Evolutionary conservation across 92 coral and sea anemone genomes (phyloP).

Genomic region (Porites evermanni): DNA sequence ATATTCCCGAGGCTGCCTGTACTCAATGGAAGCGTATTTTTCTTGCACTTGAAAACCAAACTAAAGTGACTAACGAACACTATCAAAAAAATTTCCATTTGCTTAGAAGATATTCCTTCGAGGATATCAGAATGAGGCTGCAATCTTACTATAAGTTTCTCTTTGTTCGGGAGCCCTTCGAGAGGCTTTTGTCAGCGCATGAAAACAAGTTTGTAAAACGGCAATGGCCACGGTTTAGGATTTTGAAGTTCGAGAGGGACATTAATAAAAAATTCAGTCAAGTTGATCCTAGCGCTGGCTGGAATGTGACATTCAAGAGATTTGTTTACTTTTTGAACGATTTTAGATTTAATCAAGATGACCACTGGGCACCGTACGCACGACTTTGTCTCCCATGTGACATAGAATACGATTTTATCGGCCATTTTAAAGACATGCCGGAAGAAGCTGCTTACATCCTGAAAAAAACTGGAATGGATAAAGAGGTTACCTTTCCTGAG

Average conservation of each 20-base stretch:
- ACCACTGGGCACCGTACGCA: slow-evolving; percentile 28
- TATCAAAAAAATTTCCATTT: background rate
- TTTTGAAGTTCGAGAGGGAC: background rate
- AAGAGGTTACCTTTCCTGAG: background rate
- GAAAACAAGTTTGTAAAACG: slow-evolving; percentile 1
- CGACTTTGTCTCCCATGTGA: slow-evolving; percentile 29
- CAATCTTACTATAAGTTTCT: slow-evolving; percentile 28
- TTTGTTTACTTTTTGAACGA: background rate
- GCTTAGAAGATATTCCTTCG: background rate
- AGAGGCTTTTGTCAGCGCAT: background rate
- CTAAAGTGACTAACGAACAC: background rate
- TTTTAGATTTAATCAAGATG: background rate
- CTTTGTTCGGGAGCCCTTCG: slow-evolving; percentile 35
- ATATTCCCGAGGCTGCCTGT: slow-evolving; percentile 28
- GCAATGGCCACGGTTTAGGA: background rate
- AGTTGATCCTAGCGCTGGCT: background rate
- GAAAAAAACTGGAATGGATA: slow-evolving; percentile 32
- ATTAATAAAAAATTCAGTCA: background rate
- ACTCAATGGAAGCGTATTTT: slow-evolving; percentile 23
- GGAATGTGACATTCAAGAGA: slow-evolving; percentile 8
- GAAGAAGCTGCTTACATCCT: slow-evolving; percentile 27
- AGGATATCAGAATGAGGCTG: background rate
- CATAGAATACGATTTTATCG: slow-evolving; percentile 36
- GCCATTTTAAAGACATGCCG: slow-evolving; percentile 17
- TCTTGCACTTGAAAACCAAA: slow-evolving; percentile 12